Evolutionary conservation across 2,113 vertebrate species (phyloP).

Genomic region (Tetrao urogallus): DNA sequence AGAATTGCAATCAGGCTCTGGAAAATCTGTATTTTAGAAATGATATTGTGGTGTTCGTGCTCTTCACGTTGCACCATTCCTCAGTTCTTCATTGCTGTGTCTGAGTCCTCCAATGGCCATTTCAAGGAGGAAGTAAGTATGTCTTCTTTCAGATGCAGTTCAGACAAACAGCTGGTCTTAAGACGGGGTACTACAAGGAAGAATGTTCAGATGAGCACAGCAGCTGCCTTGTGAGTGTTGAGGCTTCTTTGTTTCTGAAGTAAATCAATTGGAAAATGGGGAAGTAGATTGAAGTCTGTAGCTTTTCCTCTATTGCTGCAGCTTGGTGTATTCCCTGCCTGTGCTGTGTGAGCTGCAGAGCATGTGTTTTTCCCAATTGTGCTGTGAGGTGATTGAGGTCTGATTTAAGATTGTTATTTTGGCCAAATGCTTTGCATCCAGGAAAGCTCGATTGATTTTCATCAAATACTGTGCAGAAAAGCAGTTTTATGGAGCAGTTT

Average conservation of each 20-base stretch:
- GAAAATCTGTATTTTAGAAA: background rate
- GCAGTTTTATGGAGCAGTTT: no score
- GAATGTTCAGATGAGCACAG: background rate
- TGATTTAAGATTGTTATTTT: background rate
- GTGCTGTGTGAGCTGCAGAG: background rate
- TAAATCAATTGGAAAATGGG: background rate
- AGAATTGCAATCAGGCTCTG: background rate
- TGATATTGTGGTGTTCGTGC: accelerated
- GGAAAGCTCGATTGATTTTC: background rate
- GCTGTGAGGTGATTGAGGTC: background rate
- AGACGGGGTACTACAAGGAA: background rate
- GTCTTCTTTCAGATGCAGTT: background rate
- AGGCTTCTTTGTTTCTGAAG: background rate
- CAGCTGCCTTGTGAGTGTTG: background rate
- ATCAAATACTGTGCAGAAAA: no score
- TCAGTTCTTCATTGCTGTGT: background rate
- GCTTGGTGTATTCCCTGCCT: accelerated
- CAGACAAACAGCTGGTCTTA: background rate
- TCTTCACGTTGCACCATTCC: background rate
- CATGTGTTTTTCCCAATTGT: background rate
- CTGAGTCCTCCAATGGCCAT: background rate
- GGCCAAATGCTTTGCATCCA: background rate
- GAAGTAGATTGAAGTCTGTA: background rate
- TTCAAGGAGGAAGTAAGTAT: background rate
- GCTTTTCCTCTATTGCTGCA: accelerated